Conservation (phyloP, 1,140 invertebrate species). For the Dreissena polymorpha region DNA sequence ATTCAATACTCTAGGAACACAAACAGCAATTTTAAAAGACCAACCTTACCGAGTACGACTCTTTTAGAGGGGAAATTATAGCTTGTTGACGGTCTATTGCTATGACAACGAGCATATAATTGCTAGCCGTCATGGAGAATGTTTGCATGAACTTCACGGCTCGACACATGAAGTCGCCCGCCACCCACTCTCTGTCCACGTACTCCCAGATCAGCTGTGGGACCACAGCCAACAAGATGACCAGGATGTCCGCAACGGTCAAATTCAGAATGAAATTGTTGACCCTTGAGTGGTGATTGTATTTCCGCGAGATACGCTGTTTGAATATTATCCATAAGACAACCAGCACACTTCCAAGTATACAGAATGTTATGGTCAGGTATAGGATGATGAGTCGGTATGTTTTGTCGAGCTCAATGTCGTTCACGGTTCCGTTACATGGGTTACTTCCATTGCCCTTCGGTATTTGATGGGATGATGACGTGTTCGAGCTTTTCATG, state of each 20-base stretch:
- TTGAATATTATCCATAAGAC: slow-evolving; percentile 72
- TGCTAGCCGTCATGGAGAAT: slow-evolving; percentile 78
- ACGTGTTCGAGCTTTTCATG: too few relatives aligned
- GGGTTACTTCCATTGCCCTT: too few relatives aligned
- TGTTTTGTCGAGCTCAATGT: slow-evolving; percentile 63
- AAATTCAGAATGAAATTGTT: slow-evolving; percentile 78
- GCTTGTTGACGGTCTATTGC: slow-evolving; percentile 80
- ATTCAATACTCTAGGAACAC: too few relatives aligned
- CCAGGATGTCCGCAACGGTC: slow-evolving; percentile 76
- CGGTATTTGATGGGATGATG: too few relatives aligned
- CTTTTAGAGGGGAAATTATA: slow-evolving; percentile 77
- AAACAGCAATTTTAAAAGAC: background rate
- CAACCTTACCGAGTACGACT: slow-evolving; percentile 70
- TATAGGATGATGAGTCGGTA: slow-evolving; percentile 62
- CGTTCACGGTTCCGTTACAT: slow-evolving; percentile 59
- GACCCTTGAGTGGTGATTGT: slow-evolving; percentile 63
- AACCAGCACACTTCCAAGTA: slow-evolving; percentile 67
- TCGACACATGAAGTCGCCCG: slow-evolving; percentile 76
- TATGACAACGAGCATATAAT: slow-evolving; percentile 80
- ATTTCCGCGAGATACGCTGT: slow-evolving; percentile 62
- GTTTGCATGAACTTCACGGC: slow-evolving; percentile 78
- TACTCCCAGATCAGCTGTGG: slow-evolving; percentile 79
- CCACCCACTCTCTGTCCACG: slow-evolving; percentile 75
- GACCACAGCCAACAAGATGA: slow-evolving; percentile 73
- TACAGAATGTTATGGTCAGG: slow-evolving; percentile 66